Percentiles rank a stretch among this genome's conserved stretches.
Conservation (phyloP, 2,797 vertebrate genomes). For the Glyptemys insculpta region DNA sequence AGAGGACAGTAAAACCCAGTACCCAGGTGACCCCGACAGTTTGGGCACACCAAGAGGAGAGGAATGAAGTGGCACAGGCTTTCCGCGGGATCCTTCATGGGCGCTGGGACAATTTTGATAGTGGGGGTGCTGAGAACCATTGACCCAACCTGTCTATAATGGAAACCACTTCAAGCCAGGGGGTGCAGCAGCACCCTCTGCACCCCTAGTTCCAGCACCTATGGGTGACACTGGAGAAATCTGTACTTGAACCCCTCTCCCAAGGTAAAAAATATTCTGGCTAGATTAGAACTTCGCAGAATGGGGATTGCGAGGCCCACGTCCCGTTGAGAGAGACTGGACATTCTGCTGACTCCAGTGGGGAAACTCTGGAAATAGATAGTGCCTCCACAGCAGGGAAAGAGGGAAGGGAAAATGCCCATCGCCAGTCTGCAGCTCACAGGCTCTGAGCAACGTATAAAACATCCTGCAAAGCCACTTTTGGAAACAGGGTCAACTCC, state of each 20-base stretch:
- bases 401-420: not conserved
- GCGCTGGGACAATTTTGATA: too few species aligned
- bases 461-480: not conserved
- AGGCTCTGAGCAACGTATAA: not conserved
- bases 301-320: not conserved
- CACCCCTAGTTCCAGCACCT: too few species aligned
- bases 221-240: not conserved
- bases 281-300: not conserved
- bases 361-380: not conserved
- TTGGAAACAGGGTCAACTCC: not conserved
- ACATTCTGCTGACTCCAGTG: not conserved
- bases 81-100: accelerated
- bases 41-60: not conserved
- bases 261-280: not conserved
- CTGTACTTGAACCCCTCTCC: not conserved
- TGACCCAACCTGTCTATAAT: too few species aligned
- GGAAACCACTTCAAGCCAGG: too few species aligned
- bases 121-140: too few species aligned
- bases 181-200: too few species aligned
- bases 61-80: not conserved
- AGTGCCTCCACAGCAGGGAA: not conserved
- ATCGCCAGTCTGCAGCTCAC: not conserved
- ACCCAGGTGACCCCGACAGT: too few species aligned
- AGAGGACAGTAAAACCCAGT: not conserved
- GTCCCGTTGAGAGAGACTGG: not conserved